Evolutionary conservation across 2,113 vertebrate genomes (phyloP), one percentile per base, ranked within the genome.

Genomic region (Macquaria ambigua): DNA sequence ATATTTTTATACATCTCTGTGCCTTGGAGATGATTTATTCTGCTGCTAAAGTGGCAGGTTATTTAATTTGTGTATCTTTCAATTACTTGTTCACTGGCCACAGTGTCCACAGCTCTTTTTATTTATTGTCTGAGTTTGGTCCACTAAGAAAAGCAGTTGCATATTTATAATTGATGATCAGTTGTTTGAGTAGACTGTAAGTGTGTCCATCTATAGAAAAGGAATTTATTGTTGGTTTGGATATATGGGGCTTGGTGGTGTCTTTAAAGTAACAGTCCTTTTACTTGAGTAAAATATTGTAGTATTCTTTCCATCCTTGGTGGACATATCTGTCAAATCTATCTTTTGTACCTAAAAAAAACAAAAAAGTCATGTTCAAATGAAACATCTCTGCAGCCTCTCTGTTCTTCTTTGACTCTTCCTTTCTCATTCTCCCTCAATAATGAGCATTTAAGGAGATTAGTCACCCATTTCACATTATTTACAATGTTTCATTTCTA

Each of bases 401-500:
- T 14, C 4, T 25, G 3, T 31, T 69, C 6, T 59, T 53, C 43
- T 62, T 31, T 46, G 5, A 52, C 43, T 73, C 43, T 48, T 53
- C 16, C 10, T 46, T 43, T 77, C 21, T 74, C 21, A 23, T 15
- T 18, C 18, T n/a, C 48, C 48, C 12, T 55, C 34, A 34, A 41
- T 70, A 62, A 52, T 48, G 52, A 31, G 28, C 21, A 37, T 76
- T 76, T 69, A 31, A 41, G 3, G 28, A 34, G 41, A 82, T 59
- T 31, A 76, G 28, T 69, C 43, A 76, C 16, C 66, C 46, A 71
- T 63, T 77, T 56, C 9, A 59, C 48, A 77, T 77, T 64, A 48
- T 62, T 77, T 21, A 56, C 10, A 25, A 11, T 48, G 14, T 64
- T 78, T 58, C 72, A 37, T 43, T 41, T 59, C 7, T 2, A 0